These are phyloP conservation scores for Agonopterix subpropinquella DNA, from an alignment of 2,888 invertebrate species.

Conservation along the genomic window DNA sequence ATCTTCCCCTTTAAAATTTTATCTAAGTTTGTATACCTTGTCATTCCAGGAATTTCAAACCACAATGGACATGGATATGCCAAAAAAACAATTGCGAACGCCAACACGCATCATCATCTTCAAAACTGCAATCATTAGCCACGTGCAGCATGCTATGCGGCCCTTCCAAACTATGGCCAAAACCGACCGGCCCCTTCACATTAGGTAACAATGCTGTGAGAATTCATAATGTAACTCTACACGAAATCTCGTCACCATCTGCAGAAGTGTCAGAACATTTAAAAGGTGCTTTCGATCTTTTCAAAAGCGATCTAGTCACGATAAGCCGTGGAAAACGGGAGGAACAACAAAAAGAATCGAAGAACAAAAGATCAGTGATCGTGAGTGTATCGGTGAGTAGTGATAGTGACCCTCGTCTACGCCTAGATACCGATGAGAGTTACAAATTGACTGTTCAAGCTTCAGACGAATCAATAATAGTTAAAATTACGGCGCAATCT, in stretches of 20 bases:
- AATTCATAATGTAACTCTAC: conserved; percentile 71
- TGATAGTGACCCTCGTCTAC: conserved; percentile 73
- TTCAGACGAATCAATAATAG: conserved; percentile 65
- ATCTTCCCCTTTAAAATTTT: no score
- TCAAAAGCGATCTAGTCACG: conserved; percentile 59
- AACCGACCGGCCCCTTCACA: conserved; percentile 82
- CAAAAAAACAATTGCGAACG: conserved; percentile 82
- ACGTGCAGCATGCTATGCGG: conserved; percentile 90
- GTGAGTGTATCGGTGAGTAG: conserved; percentile 71
- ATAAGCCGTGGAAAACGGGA: conserved; percentile 46
- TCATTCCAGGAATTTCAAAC: conserved; percentile 33
- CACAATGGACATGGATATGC: conserved; percentile 87
- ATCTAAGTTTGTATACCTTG: background rate
- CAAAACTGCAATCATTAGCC: conserved; percentile 74
- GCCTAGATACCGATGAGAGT: conserved; percentile 83
- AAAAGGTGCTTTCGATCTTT: conserved; percentile 63
- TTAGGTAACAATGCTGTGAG: conserved; percentile 79
- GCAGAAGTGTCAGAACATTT: conserved; percentile 54
- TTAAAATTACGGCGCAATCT: conserved; percentile 78
- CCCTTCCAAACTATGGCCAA: conserved; percentile 83
- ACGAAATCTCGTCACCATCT: conserved; percentile 51
- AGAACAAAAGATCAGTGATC: background rate
- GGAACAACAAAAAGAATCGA: background rate
- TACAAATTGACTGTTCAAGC: conserved; percentile 78
- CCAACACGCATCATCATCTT: conserved; percentile 43